Percentiles rank a stretch among this genome's conserved stretches.
Evolutionary conservation across 2,113 vertebrate genomes (phyloP).

Genomic region (Odocoileus virginianus): DNA sequence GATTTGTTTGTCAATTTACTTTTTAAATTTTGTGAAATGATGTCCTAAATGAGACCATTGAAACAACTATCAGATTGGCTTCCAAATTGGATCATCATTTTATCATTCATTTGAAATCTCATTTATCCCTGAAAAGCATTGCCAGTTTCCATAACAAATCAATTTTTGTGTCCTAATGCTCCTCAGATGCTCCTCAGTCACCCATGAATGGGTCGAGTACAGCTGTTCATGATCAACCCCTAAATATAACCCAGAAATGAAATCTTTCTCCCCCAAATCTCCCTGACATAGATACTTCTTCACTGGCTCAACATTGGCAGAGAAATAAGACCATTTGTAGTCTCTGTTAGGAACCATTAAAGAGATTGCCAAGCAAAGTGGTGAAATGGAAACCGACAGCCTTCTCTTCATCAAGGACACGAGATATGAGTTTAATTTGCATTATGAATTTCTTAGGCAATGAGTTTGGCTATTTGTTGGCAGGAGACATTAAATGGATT

Average conservation of each 20-base stretch:
- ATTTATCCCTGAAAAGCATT: neutral
- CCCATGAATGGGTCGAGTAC: neutral
- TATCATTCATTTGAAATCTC: slow-evolving; percentile 41
- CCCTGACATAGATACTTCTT: neutral
- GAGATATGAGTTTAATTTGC: neutral
- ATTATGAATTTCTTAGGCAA: neutral
- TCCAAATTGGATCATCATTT: slow-evolving; percentile 25
- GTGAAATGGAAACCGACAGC: neutral
- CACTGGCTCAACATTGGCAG: neutral
- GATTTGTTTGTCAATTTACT: neutral
- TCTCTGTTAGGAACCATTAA: neutral
- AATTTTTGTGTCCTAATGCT: slow-evolving; percentile 23
- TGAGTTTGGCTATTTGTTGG: neutral
- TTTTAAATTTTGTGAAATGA: slow-evolving; percentile 1
- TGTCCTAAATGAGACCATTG: neutral
- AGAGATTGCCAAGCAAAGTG: neutral
- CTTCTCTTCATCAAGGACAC: neutral
- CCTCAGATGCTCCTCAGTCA: slow-evolving; percentile 17
- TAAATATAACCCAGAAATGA: neutral
- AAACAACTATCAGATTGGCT: neutral
- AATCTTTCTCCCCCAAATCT: neutral
- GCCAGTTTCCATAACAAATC: slow-evolving; percentile 47
- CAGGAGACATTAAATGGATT: neutral
- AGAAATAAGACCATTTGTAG: neutral
- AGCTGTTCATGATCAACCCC: neutral